Evolutionary conservation across 2,113 vertebrate species (phyloP).

Genomic region (Pteronura brasiliensis): DNA sequence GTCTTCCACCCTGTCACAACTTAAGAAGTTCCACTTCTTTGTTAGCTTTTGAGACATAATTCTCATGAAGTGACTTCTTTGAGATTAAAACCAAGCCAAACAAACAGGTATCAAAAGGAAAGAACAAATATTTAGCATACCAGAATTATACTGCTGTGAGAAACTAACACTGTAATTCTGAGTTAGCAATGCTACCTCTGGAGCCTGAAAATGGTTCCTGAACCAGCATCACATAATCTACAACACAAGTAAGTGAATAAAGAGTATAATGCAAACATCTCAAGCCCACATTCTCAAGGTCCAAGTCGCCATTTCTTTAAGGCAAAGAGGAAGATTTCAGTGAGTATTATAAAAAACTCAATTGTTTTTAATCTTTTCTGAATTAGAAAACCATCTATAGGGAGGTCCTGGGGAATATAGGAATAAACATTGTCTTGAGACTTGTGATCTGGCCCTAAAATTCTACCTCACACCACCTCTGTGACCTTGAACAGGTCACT

Average conservation of each 20-base stretch:
- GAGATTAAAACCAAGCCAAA: not conserved
- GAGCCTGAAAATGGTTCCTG: not conserved
- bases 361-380: not conserved
- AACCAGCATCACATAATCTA: not conserved
- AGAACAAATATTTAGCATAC: not conserved
- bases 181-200: not conserved
- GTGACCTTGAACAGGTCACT: not conserved
- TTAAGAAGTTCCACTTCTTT: not conserved
- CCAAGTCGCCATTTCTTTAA: not conserved
- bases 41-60: conserved; percentile 3
- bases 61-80: not conserved
- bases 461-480: not conserved
- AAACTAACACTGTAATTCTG: not conserved
- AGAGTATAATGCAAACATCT: not conserved
- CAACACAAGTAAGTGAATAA: not conserved
- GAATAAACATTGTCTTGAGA: not conserved
- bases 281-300: not conserved
- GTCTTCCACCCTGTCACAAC: not conserved
- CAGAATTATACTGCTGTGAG: not conserved
- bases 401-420: not conserved
- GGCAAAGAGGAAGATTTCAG: not conserved
- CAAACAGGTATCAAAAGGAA: not conserved
- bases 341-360: not conserved
- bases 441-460: not conserved
- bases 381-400: not conserved